Evolutionary conservation across 2,113 vertebrate genomes (phyloP).

Genomic region (Cyphotilapia sp.): DNA sequence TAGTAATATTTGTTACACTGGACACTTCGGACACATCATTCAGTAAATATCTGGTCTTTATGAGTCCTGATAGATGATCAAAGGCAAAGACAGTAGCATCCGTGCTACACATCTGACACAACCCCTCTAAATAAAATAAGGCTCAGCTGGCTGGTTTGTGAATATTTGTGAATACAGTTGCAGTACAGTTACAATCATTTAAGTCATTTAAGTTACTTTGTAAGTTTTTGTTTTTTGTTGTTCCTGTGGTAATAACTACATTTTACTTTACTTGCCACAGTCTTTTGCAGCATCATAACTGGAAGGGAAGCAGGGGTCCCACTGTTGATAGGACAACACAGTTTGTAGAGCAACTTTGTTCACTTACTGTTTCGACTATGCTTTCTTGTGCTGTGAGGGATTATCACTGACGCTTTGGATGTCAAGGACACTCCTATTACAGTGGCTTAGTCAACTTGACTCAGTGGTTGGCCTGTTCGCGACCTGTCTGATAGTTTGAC

Average conservation of each 20-base stretch:
- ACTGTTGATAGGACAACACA: background rate
- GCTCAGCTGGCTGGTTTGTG: background rate
- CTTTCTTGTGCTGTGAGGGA: background rate
- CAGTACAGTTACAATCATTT: background rate
- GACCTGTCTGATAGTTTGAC: background rate
- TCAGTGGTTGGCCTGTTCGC: background rate
- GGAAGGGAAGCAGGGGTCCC: background rate
- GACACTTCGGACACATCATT: background rate
- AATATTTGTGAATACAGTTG: background rate
- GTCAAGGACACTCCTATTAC: background rate
- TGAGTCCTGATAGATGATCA: background rate
- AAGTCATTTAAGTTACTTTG: background rate
- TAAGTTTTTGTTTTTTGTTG: background rate
- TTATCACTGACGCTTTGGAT: background rate
- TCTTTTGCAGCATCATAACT: background rate
- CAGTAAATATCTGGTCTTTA: background rate
- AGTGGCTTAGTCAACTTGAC: background rate
- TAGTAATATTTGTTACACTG: background rate
- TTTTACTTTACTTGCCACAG: background rate
- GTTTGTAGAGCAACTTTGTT: background rate
- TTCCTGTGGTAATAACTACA: background rate
- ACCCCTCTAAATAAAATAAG: background rate
- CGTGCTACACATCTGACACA: background rate
- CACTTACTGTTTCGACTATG: background rate
- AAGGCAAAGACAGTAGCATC: background rate